Evolutionary conservation across 1,140 invertebrate genomes (phyloP), one percentile per base, ranked within the genome.

Genomic region (Colletes latitarsis): DNA sequence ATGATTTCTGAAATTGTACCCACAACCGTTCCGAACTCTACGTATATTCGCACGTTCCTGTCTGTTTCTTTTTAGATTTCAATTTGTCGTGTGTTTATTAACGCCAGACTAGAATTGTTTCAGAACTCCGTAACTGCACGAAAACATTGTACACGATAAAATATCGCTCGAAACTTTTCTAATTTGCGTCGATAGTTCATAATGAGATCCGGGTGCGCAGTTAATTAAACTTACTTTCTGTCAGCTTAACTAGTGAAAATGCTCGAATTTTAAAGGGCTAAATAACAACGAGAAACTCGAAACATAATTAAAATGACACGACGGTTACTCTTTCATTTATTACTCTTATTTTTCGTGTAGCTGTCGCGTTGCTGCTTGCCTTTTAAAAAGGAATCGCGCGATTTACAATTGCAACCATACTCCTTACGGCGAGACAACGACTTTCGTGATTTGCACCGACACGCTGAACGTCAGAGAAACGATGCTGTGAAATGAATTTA

Each of bases 121-220:
- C 12, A 14, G 6, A 43, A 41, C 19, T 72, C n/a, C 9, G 17
- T 21, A 14, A 49, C 39, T 1, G 10, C 9, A 15, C n/a, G 73
- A 43, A 21, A 66, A 66, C 46, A 75, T 66, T 66, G n/a, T 4
- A 6, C 63, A 6, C 2, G n/a, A 4, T 4, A 21, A 4, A 46
- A 43, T 43, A 46, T 58, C 15, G 5, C 63, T 39, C 2, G 41
- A 39, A 77, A 77, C 41, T 68, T 77, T 68, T 77, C 53, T 77
- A 68, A 77, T 77, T 77, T 77, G 19, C 53, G 21, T 53, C 57
- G 41, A 68, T 77, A 30, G 30, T 53, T 15, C 73, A 19, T 68
- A 77, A 77, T n/a, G 52, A 77, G 52, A 68, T 46, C 14, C 49
- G 14, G 4, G 3, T 5, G 19, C 6, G n/a, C 63, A 43, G 21